These are phyloP conservation scores for Morbakka virulenta DNA, from an alignment of 30 jellyfish, hydroid and myxozoan genomes.

Conservation along the genomic window DNA sequence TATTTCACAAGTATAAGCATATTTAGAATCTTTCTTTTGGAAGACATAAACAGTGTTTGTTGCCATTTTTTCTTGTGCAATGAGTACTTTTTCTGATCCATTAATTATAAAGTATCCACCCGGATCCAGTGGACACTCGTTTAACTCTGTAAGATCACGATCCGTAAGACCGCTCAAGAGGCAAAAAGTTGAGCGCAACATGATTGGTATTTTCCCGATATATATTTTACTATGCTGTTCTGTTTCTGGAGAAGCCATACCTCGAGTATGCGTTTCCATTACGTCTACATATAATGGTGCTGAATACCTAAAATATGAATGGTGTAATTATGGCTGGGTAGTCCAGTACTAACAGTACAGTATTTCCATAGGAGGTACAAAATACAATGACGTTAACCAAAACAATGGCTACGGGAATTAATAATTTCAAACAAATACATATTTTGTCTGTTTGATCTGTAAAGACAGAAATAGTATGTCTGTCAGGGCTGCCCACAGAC, in stretches of 20 bases:
- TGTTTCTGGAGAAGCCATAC: slow-evolving; percentile 89
- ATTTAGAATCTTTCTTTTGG: slow-evolving; percentile 95
- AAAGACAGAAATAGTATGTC: too few relatives aligned
- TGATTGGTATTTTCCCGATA: slow-evolving; percentile 98
- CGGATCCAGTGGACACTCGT: slow-evolving; percentile 99
- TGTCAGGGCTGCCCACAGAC: too few relatives aligned
- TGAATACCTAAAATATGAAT: slow-evolving; percentile 66
- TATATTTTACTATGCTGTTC: slow-evolving; percentile 85
- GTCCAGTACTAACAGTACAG: neutral
- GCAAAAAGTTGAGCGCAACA: slow-evolving; percentile 98
- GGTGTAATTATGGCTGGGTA: too few relatives aligned
- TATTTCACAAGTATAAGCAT: slow-evolving; percentile 95
- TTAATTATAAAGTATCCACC: slow-evolving; percentile 99
- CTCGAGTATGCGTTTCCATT: slow-evolving; percentile 77
- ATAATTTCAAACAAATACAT: too few relatives aligned
- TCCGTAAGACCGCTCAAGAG: slow-evolving; percentile 82
- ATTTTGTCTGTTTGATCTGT: too few relatives aligned
- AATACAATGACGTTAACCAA: neutral
- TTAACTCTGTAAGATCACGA: slow-evolving; percentile 95
- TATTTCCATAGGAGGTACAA: neutral
- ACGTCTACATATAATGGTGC: slow-evolving; percentile 98
- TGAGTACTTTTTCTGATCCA: slow-evolving; percentile 99
- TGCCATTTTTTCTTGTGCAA: slow-evolving; percentile 99
- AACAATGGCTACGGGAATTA: neutral
- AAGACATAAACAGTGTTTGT: slow-evolving; percentile 98